These are phyloP conservation scores for Eremobia ochroleuca DNA, from an alignment of 2,888 invertebrate species.

Conservation along the genomic window DNA sequence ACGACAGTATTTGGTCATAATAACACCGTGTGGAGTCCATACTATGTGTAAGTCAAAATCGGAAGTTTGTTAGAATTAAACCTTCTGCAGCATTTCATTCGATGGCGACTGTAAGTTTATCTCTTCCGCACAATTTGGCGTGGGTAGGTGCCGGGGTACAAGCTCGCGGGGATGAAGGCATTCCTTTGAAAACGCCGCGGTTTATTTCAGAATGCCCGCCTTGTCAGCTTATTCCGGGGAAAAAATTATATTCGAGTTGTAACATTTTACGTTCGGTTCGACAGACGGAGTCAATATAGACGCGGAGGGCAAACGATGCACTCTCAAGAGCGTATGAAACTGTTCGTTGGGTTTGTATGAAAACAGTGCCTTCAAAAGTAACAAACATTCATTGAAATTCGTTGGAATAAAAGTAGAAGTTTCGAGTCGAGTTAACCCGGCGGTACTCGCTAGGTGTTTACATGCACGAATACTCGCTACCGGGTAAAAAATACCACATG, in stretches of 20 bases:
- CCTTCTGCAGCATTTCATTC: constrained; percentile 29
- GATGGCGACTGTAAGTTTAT: constrained; percentile 67
- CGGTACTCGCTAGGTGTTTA: too few relatives aligned
- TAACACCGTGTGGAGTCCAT: neutral
- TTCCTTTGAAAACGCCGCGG: constrained; percentile 61
- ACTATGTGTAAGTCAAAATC: neutral
- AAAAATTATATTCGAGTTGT: constrained; percentile 40
- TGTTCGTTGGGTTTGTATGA: constrained; percentile 5
- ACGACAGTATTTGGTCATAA: neutral
- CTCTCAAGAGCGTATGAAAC: constrained; percentile 8
- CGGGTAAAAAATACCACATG: too few relatives aligned
- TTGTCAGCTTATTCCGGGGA: constrained; percentile 39
- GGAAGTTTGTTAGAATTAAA: neutral
- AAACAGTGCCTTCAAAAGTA: neutral
- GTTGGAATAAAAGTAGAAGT: constrained; percentile 6
- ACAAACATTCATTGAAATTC: neutral
- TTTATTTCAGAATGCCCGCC: constrained; percentile 59
- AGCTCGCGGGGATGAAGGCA: constrained; percentile 26
- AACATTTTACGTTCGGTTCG: constrained; percentile 25
- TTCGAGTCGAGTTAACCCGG: too few relatives aligned
- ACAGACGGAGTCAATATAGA: constrained; percentile 12
- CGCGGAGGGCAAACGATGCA: constrained; percentile 24
- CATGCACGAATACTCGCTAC: too few relatives aligned
- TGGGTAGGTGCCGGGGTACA: constrained; percentile 10
- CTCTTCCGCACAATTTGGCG: constrained; percentile 77